These are phyloP conservation scores for Neoaliturus tenellus DNA, from an alignment of 2,888 invertebrate genomes.

Conservation along the genomic window DNA sequence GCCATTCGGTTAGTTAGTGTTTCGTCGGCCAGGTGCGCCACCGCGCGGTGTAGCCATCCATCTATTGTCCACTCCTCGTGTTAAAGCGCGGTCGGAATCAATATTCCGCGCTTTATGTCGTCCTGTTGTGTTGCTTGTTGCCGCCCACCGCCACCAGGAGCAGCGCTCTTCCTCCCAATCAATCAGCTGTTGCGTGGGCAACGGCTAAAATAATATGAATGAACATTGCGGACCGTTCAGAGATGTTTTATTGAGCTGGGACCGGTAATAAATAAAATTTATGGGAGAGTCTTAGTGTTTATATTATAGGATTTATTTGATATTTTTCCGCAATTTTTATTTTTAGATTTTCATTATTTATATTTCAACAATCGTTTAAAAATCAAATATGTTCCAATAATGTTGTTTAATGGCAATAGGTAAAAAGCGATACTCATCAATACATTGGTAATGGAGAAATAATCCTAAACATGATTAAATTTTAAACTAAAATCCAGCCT, in stretches of 20 bases:
- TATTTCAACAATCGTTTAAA: no score
- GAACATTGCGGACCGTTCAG: background rate
- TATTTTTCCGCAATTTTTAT: no score
- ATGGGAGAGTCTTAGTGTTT: background rate
- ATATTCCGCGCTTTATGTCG: conserved; percentile 27
- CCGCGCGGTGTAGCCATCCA: background rate
- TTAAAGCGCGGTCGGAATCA: conserved; percentile 18
- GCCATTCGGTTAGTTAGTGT: conserved; percentile 9
- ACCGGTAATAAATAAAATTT: background rate
- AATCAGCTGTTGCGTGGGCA: background rate
- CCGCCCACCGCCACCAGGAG: background rate
- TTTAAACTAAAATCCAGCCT: no score
- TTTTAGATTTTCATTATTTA: no score
- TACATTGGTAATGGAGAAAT: no score
- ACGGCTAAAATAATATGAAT: conserved; percentile 14
- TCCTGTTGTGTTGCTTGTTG: background rate
- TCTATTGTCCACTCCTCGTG: conserved; percentile 21
- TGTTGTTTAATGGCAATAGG: no score
- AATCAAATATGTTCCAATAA: no score
- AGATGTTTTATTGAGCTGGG: background rate
- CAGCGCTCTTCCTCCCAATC: conserved; percentile 18
- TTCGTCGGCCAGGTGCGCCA: background rate
- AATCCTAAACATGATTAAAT: no score
- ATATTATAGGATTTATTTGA: no score
- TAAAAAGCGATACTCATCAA: no score